A percentile compares a stretch with the other conserved stretches of the same genome.
Evolutionary conservation across 2,113 vertebrate genomes (phyloP).

Genomic region (Cyprinodon variegatus): DNA sequence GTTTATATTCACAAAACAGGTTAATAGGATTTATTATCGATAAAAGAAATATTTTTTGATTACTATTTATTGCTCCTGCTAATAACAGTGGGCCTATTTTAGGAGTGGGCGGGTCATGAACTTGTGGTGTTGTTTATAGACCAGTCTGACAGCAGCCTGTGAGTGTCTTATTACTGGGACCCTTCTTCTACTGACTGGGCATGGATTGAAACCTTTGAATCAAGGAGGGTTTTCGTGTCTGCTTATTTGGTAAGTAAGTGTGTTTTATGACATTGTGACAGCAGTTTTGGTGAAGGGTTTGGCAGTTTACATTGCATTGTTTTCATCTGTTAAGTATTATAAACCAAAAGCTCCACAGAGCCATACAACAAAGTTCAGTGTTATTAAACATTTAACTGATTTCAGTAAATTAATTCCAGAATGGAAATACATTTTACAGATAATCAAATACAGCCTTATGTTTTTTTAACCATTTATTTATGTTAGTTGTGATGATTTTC

Average conservation of each 20-base stretch:
- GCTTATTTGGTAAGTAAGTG: conserved; percentile 19
- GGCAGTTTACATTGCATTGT: neutral
- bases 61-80: conserved; percentile 1
- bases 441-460: neutral
- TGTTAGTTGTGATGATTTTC: neutral
- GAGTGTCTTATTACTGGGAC: conserved; percentile 47
- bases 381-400: neutral
- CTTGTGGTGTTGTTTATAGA: conserved; percentile 37
- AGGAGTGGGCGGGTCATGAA: conserved; percentile 30
- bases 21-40: conserved; percentile 12
- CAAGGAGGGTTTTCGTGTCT: neutral
- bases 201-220: conserved; percentile 35
- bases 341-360: too few species aligned
- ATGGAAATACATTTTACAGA: neutral
- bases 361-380: neutral
- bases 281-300: neutral
- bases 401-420: neutral
- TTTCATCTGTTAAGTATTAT: conserved; percentile 1
- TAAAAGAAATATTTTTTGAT: conserved; percentile 15
- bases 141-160: neutral
- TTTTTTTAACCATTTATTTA: neutral
- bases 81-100: conserved; percentile 26
- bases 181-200: neutral
- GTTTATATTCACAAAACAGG: neutral
- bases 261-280: neutral